phyloP scores from a whole-genome alignment of 2,797 vertebrate genomes.

The Okamejei kenojei region DNA sequence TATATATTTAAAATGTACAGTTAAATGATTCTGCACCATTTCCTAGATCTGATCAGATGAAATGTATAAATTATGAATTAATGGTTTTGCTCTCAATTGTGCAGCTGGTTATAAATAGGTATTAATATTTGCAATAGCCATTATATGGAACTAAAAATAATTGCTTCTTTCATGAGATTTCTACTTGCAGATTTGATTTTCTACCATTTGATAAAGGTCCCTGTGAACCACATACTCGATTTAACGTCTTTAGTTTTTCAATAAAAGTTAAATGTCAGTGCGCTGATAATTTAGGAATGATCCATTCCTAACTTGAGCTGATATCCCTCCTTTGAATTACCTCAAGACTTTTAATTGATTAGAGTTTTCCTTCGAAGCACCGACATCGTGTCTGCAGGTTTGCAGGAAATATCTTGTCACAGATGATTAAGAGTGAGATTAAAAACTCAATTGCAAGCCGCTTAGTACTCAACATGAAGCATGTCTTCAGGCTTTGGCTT shows the following conservation, averaged over 20 bases:
- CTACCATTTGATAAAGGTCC: neutral
- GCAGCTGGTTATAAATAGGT: neutral
- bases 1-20: neutral
- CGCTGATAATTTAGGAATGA: neutral
- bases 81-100: neutral
- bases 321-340: neutral
- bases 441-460: slow-evolving; percentile 48
- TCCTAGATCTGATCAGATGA: neutral
- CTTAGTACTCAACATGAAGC: slow-evolving; percentile 47
- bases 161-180: neutral
- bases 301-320: neutral
- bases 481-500: slow-evolving; percentile 54
- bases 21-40: neutral
- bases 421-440: slow-evolving; percentile 47
- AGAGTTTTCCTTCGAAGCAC: neutral
- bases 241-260: neutral
- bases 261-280: neutral
- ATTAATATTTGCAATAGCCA: neutral
- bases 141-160: neutral
- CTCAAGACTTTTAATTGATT: slow-evolving; percentile 25
- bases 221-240: neutral
- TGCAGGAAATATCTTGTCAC: slow-evolving; percentile 48
- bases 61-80: neutral
- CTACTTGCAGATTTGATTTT: neutral
- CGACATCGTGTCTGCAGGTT: neutral